Base-by-base conservation (phyloP, 2,797 vertebrate genomes). In the Pseudochirops cupreus region DNA sequence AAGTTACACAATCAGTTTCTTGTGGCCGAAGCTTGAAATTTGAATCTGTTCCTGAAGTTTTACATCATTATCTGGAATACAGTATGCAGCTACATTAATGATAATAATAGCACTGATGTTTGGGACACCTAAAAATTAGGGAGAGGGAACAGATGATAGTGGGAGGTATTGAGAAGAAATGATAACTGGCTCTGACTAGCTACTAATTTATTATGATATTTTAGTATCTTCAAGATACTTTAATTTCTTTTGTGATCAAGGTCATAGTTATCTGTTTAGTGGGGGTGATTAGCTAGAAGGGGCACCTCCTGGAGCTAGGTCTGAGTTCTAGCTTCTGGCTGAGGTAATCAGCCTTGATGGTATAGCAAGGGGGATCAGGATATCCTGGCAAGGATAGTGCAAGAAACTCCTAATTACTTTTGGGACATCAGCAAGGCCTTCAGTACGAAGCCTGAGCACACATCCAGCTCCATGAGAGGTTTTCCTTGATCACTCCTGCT, bases 61-160 rank as follows among this genome's bases (percentile, higher is more conserved):
- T 97, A 96, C 96, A 93, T 46, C 56, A 82, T 93, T 95, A 93
- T 96, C 96, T 95, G 94, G 91, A 96, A 93, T 91, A 91, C 92
- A 96, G 92, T 96, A 96, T 91, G 57, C 57, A 96, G 91, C 91
- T 93, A 21, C 82, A 93, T 95, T 93, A 93, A 93, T 92, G 94
- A 95, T 54, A 96, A 92, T 92, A 92, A 92, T 59, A 95, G 10
- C 18, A 46, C 3, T 94, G 93, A 90, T n/a, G 82, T 90, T n/a
- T n/a, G 5, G 9, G 91, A 24, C 5, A 90, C 92, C 87, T 90
- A 54, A 94, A 46, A 50, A 91, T 5, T 31, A 93, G 54, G 91
- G 24, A 2, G 52, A 74, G 55, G 33, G 92, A 93, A 28, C n/a
- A 87, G 39, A 2, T 54, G 33, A 1, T 0, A 46, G 53, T 62